phyloP scores from a whole-genome alignment of 2,797 vertebrate species.

The Synanceia verrucosa region DNA sequence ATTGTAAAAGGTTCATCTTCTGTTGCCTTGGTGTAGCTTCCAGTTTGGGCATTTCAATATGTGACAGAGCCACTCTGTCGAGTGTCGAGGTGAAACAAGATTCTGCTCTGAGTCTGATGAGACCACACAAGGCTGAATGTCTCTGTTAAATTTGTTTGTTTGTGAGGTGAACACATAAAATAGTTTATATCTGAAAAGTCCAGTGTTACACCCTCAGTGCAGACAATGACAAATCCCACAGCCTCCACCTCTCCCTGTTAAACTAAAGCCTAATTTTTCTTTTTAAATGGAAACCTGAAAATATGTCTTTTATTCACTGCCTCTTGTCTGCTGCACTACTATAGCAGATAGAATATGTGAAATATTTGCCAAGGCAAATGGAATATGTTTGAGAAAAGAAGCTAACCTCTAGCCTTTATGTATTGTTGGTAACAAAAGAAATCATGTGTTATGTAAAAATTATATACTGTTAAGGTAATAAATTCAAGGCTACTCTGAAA shows the following conservation, averaged over 20 bases:
- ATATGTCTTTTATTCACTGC: constrained; percentile 19
- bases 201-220: background rate
- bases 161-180: background rate
- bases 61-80: background rate
- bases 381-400: background rate
- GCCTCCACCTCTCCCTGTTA: constrained; percentile 12
- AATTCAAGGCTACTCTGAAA: constrained; percentile 36
- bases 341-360: constrained; percentile 28
- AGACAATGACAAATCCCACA: constrained; percentile 36
- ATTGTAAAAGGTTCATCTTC: background rate
- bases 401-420: constrained; percentile 1
- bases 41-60: background rate
- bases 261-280: constrained; percentile 22
- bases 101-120: background rate
- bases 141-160: background rate
- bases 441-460: constrained; percentile 27
- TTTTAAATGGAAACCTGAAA: constrained; percentile 29
- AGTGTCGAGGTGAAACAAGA: background rate
- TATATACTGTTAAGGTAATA: constrained; percentile 11
- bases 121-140: background rate
- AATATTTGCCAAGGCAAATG: constrained; percentile 18
- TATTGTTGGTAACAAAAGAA: constrained; percentile 36
- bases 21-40: background rate
- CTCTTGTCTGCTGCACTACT: background rate
- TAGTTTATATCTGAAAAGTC: background rate